Percentiles rank a stretch among this genome's conserved stretches.
Evolutionary conservation across 2,888 invertebrate genomes (phyloP).

Genomic region (Leptura quadrifasciata): DNA sequence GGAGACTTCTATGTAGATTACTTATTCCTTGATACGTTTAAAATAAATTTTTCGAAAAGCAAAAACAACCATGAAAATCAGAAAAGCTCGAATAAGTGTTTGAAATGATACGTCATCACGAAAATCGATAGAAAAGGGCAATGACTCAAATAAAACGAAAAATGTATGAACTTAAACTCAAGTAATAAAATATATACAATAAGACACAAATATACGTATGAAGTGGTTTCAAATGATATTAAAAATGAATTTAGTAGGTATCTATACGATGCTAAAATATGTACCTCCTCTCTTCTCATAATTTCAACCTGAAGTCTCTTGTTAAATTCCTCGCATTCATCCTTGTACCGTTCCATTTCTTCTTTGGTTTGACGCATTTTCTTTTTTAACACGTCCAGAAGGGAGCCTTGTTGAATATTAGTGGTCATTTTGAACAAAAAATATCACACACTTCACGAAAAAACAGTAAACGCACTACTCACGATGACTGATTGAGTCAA

Average conservation of each 20-base stretch:
- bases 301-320: slow-evolving; percentile 96
- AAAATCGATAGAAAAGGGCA: slow-evolving; percentile 24
- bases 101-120: slow-evolving; percentile 25
- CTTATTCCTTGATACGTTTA: neutral
- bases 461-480: slow-evolving; percentile 44
- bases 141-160: neutral
- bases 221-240: neutral
- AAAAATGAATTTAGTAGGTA: neutral
- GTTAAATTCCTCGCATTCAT: slow-evolving; percentile 97
- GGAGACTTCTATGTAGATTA: too few species aligned
- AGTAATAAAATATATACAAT: neutral
- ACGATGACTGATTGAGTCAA: slow-evolving; percentile 59
- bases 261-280: neutral
- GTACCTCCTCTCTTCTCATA: slow-evolving; percentile 98
- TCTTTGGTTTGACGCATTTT: slow-evolving; percentile 99
- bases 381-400: slow-evolving; percentile 98
- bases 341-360: slow-evolving; percentile 99
- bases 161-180: neutral
- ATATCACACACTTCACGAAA: slow-evolving; percentile 48
- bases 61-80: neutral
- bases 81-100: neutral
- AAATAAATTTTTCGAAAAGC: neutral
- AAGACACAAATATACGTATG: neutral
- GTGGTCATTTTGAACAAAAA: slow-evolving; percentile 82
- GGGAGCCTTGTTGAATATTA: slow-evolving; percentile 93